A percentile compares a stretch with the other conserved stretches of the same genome.
These are phyloP conservation scores for Diarsia dahlii DNA, from an alignment of 2,888 invertebrate genomes.

Conservation along the genomic window DNA sequence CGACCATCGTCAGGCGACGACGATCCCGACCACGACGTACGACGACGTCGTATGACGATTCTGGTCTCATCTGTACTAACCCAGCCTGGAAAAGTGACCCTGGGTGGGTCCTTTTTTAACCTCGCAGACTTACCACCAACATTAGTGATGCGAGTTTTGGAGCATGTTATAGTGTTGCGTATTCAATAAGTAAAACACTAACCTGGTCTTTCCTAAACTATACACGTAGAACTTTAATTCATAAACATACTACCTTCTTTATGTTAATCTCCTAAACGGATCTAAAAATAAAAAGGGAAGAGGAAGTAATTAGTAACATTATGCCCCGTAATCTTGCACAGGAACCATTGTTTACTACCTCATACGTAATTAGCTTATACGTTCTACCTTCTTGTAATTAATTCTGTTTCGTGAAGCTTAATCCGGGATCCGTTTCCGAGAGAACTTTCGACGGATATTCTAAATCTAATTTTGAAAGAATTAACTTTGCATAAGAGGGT, in stretches of 20 bases:
- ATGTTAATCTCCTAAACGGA: not conserved
- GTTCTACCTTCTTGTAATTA: conserved; percentile 60
- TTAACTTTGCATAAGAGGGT: conserved; percentile 41
- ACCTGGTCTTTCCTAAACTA: too few relatives aligned
- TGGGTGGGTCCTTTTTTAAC: too few relatives aligned
- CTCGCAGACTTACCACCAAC: too few relatives aligned
- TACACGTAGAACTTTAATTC: too few relatives aligned
- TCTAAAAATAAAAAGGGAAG: conserved; percentile 15
- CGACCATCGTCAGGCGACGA: too few relatives aligned
- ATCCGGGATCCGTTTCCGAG: conserved; percentile 46
- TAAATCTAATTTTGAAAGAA: conserved; percentile 59
- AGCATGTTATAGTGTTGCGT: too few relatives aligned
- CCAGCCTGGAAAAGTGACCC: too few relatives aligned
- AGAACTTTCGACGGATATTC: conserved; percentile 43
- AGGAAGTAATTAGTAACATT: conserved; percentile 16
- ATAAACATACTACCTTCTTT: not conserved
- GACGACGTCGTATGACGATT: too few relatives aligned
- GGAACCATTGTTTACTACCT: conserved; percentile 57
- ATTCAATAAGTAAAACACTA: too few relatives aligned
- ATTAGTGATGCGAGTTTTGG: too few relatives aligned
- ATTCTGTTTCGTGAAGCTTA: conserved; percentile 60
- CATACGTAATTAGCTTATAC: conserved; percentile 59
- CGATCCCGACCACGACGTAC: too few relatives aligned
- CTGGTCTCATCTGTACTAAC: too few relatives aligned
- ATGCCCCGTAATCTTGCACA: conserved; percentile 3